Evolutionary conservation across 2,797 vertebrate genomes (phyloP), one percentile per base, ranked within the genome.

Genomic region (Phylloscopus collybita): DNA sequence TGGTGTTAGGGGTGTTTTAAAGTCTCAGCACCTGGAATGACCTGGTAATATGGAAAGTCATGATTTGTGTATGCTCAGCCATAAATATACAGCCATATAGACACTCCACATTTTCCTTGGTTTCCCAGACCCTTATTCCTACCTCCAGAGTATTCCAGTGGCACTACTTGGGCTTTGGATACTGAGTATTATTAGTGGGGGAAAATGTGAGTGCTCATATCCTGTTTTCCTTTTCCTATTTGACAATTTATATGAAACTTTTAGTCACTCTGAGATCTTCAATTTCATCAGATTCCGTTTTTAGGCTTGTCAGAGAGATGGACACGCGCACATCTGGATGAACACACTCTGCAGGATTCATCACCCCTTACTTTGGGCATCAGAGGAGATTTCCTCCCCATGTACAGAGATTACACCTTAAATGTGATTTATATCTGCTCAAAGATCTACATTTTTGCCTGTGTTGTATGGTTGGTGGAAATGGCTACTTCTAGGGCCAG

Each of bases 251-350:
- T 49, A 11, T 51, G 30, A 23, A 62, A 18, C 27, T 62, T 51
- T 29, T 11, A 51, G 65, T 72, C 71, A 38, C 53, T 84, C 11
- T 34, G 67, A 82, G 49, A 34, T 51, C 64, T 89, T 82, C 47
- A 11, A 69, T 72, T 90, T 84, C 57, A 40, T 40, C 40, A 53
- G 23, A 8, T 70, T 85, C 23, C 29, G 21, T 22, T 91, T 82
- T 49, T 53, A n/a, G n/a, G 3, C n/a, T 51, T 62, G 25, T 4
- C 42, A 71, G 30, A 50, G 84, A 75, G 54, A 32, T 14, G 15
- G 66, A 14, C 36, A 16, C 13, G 7, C 0, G 0, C 8, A 3
- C 8, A 11, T 66, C 71, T 45, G 15, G 11, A 51, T 62, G 51
- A 40, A 20, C 18, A 38, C 22, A 12, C 36, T 16, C 29, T 50